Percentiles rank a stretch among this genome's conserved stretches.
phyloP scores from a whole-genome alignment of 2,113 vertebrate genomes.

The Chitala chitala region DNA sequence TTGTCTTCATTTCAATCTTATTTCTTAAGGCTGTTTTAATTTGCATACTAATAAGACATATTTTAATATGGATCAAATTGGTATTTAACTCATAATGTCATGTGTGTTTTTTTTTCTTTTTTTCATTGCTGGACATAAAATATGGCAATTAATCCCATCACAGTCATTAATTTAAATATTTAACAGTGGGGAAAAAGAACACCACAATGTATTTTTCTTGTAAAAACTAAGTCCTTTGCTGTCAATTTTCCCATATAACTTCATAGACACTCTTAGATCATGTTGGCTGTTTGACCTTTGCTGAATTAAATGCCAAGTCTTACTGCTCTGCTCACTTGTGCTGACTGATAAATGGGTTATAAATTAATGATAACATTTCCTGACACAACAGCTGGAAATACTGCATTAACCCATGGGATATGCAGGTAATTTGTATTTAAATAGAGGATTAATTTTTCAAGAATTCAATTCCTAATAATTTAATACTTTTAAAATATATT shows the following conservation, averaged over 20 bases:
- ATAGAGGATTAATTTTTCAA: too few relatives aligned
- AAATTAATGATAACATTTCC: slow-evolving; percentile 26
- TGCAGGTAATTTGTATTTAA: slow-evolving; percentile 20
- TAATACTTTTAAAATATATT: too few relatives aligned
- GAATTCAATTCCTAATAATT: too few relatives aligned
- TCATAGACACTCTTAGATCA: not conserved
- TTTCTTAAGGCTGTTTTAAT: not conserved
- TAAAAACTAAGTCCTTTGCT: not conserved
- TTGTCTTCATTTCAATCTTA: not conserved
- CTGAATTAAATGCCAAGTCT: slow-evolving; percentile 8
- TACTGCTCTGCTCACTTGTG: slow-evolving; percentile 6
- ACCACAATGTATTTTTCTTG: not conserved
- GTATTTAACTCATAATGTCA: not conserved
- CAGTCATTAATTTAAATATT: not conserved
- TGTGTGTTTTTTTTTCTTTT: not conserved
- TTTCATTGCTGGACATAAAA: not conserved
- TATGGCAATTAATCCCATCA: not conserved
- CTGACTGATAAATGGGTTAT: slow-evolving; percentile 22
- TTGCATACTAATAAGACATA: not conserved
- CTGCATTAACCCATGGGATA: slow-evolving; percentile 24
- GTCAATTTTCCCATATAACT: not conserved
- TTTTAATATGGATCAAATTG: not conserved
- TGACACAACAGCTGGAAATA: slow-evolving; percentile 18
- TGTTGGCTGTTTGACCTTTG: not conserved
- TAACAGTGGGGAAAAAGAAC: not conserved